Base-by-base conservation (phyloP, 2,797 vertebrate genomes). In the Lithobates sylvaticus region DNA sequence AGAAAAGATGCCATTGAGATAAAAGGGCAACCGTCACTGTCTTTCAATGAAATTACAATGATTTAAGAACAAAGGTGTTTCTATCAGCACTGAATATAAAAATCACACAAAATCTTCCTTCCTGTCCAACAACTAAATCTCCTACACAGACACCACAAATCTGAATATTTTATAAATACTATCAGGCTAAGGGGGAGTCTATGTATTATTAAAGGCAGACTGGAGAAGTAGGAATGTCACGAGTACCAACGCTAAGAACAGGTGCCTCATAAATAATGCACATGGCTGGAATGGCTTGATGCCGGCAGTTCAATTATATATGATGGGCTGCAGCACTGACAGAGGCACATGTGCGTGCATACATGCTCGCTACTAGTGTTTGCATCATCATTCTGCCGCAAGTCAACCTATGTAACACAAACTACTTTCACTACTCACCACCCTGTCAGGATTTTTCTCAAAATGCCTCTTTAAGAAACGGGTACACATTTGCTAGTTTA, bases 201-300 rank as follows among this genome's bases (percentile, higher is more conserved):
- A 87, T 87, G 72, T 83, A 87, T 64, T 76, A 86, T 81, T 77
- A 89, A 87, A 86, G 16, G 76, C 83, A 27, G 70, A 84, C 89
- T 89, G 88, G 61, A 42, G 47, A 90, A 89, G 89, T 21, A 89
- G 68, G 91, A 91, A 89, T 90, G 84, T 89, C 90, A 88, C n/a
- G 89, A 90, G 65, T 68, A 78, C 85, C 83, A 88, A 86, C 88
- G 84, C 88, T 88, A 86, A 42, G 84, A 93, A 88, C 86, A 91
- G 90, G 86, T 91, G 90, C 86, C 89, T 91, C 89, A 90, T 93
- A 39, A 89, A 92, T 93, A 91, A 91, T 92, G 88, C 16, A 91
- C n/a, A 84, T 34, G 42, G 88, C 69, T 47, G 88, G 89, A 91
- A 92, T 23, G 83, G 88, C 73, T 89, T 88, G 88, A 91, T 85